phyloP scores from a whole-genome alignment of 2,888 invertebrate genomes.

The Cheilosia impressa region DNA sequence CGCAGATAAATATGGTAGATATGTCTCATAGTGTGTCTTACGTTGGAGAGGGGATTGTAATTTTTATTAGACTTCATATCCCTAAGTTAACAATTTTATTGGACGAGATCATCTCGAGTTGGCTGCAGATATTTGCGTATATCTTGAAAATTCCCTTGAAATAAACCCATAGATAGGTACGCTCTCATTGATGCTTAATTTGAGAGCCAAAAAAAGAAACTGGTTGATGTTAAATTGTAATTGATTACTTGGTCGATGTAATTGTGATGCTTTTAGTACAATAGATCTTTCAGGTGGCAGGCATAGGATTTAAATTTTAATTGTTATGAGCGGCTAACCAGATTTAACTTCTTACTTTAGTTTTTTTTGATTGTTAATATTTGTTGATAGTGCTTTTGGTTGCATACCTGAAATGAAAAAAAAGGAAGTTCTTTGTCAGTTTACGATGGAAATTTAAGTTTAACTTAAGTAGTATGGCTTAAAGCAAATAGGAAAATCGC shows the following conservation, averaged over 20 bases:
- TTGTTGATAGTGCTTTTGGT: not conserved
- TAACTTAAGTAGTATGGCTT: too few relatives aligned
- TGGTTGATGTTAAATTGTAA: not conserved
- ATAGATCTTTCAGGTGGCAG: too few relatives aligned
- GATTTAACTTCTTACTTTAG: not conserved
- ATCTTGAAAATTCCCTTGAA: not conserved
- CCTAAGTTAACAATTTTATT: slow-evolving; percentile 64
- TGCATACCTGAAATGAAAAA: slow-evolving; percentile 37
- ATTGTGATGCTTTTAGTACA: not conserved
- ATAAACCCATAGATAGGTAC: not conserved
- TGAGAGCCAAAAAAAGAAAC: not conserved
- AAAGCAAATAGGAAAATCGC: too few relatives aligned
- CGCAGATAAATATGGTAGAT: slow-evolving; percentile 19
- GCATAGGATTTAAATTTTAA: too few relatives aligned
- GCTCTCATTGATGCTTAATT: slow-evolving; percentile 1
- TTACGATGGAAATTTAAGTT: too few relatives aligned
- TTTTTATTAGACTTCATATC: slow-evolving; percentile 53
- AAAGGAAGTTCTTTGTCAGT: not conserved
- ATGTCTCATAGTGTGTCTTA: slow-evolving; percentile 47
- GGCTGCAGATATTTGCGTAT: slow-evolving; percentile 26
- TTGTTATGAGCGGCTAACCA: not conserved
- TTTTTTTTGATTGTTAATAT: not conserved
- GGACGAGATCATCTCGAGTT: slow-evolving; percentile 23
- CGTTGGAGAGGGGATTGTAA: slow-evolving; percentile 28
- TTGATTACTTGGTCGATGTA: slow-evolving; percentile 27